Evolutionary conservation across 2,113 vertebrate genomes (phyloP).

Genomic region (Pelobates fuscus): DNA sequence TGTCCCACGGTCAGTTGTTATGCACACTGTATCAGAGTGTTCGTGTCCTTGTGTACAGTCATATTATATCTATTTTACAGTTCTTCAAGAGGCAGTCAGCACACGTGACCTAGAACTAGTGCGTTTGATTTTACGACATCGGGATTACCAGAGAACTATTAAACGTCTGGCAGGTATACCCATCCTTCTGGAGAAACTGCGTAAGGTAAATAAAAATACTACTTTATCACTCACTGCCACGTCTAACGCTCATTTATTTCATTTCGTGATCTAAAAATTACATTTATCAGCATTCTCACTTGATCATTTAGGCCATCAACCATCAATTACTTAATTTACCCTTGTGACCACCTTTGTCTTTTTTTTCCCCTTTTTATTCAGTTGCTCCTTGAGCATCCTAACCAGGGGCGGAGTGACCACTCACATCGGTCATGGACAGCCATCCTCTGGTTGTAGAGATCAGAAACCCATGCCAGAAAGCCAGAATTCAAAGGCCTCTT

Average conservation of each 20-base stretch:
- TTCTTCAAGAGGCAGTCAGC: slow-evolving; percentile 94
- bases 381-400: too few relatives aligned
- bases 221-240: background rate
- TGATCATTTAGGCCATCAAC: too few relatives aligned
- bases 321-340: too few relatives aligned
- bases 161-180: slow-evolving; percentile 93
- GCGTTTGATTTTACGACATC: slow-evolving; percentile 88
- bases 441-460: too few relatives aligned
- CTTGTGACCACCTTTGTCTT: too few relatives aligned
- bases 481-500: too few relatives aligned
- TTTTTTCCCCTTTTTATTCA: too few relatives aligned
- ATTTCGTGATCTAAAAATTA: background rate
- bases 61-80: slow-evolving; percentile 58
- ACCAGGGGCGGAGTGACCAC: too few relatives aligned
- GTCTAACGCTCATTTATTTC: background rate
- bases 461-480: too few relatives aligned
- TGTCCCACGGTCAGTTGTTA: too few relatives aligned
- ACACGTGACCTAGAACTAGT: slow-evolving; percentile 90
- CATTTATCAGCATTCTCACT: background rate
- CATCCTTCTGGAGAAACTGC: slow-evolving; percentile 87
- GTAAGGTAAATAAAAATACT: slow-evolving; percentile 73
- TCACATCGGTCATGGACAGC: too few relatives aligned
- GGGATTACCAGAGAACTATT: slow-evolving; percentile 92
- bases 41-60: background rate
- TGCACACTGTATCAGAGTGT: too few relatives aligned